Evolutionary conservation across 2,888 invertebrate species (phyloP).

Genomic region (Abrostola triplasia): DNA sequence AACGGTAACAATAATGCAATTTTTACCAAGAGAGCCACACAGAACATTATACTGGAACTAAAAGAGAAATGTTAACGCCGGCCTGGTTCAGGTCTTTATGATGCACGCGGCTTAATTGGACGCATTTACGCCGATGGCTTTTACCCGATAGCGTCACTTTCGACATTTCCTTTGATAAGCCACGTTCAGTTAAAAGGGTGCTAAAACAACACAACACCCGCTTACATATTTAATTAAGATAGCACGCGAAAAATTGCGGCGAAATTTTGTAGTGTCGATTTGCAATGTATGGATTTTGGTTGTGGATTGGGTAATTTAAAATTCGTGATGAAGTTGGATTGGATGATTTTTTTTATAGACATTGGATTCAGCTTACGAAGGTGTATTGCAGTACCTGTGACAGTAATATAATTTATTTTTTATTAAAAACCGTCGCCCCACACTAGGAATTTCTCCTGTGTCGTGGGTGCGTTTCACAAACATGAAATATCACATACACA

Average conservation of each 20-base stretch:
- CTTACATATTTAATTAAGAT: conserved; percentile 77
- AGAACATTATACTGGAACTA: conserved; percentile 37
- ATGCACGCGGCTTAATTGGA: conserved; percentile 72
- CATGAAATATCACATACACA: too few relatives aligned
- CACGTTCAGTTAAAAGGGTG: conserved; percentile 76
- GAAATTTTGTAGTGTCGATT: conserved; percentile 33
- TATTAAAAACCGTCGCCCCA: too few relatives aligned
- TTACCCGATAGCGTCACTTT: conserved; percentile 79
- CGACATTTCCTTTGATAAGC: conserved; percentile 82
- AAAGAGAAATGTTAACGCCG: conserved; percentile 56
- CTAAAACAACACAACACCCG: conserved; percentile 69
- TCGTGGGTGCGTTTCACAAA: too few relatives aligned
- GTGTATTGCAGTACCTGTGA: too few relatives aligned
- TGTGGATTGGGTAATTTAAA: conserved; percentile 22
- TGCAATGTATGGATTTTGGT: conserved; percentile 32
- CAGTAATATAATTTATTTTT: too few relatives aligned
- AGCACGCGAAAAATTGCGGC: conserved; percentile 49
- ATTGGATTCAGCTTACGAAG: not conserved
- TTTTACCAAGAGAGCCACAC: conserved; percentile 33
- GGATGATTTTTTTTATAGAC: not conserved
- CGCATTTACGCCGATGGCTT: conserved; percentile 78
- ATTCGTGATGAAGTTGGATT: conserved; percentile 11
- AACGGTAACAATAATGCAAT: conserved; percentile 34
- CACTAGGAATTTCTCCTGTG: too few relatives aligned
- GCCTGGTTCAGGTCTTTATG: conserved; percentile 62